phyloP scores from a whole-genome alignment of 2,113 vertebrate genomes.

The Phyllopteryx taeniolatus region DNA sequence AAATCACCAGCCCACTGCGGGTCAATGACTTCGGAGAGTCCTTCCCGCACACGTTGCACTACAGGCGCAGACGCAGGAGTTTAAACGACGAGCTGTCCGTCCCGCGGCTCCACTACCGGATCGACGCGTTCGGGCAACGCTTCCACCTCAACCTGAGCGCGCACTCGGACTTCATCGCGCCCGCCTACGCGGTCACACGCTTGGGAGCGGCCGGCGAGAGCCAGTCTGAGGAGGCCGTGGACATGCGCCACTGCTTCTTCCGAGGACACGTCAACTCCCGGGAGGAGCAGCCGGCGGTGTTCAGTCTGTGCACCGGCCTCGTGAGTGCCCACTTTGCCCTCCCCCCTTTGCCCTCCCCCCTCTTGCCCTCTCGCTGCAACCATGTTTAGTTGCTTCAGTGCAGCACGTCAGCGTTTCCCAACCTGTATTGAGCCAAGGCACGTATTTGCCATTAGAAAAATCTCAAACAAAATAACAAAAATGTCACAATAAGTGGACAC shows the following conservation, averaged over 20 bases:
- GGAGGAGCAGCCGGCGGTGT: slow-evolving; percentile 75
- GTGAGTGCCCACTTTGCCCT: slow-evolving; percentile 74
- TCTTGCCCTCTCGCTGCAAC: neutral
- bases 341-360: neutral
- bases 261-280: slow-evolving; percentile 86
- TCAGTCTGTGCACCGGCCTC: slow-evolving; percentile 93
- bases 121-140: slow-evolving; percentile 86
- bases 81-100: slow-evolving; percentile 54
- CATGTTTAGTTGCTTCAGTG: neutral
- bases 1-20: slow-evolving; percentile 87
- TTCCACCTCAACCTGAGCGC: slow-evolving; percentile 92
- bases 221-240: slow-evolving; percentile 39
- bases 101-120: slow-evolving; percentile 79
- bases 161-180: slow-evolving; percentile 82
- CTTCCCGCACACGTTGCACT: slow-evolving; percentile 80
- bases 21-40: slow-evolving; percentile 89
- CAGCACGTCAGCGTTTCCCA: neutral
- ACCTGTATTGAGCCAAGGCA: neutral
- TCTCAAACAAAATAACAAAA: too few species aligned
- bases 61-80: slow-evolving; percentile 82
- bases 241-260: slow-evolving; percentile 92
- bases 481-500: neutral
- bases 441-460: too few species aligned
- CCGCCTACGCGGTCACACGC: slow-evolving; percentile 80
- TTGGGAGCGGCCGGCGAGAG: slow-evolving; percentile 62